Base-by-base conservation (phyloP, 1,140 invertebrate genomes). In the Cataglyphis hispanica region DNA sequence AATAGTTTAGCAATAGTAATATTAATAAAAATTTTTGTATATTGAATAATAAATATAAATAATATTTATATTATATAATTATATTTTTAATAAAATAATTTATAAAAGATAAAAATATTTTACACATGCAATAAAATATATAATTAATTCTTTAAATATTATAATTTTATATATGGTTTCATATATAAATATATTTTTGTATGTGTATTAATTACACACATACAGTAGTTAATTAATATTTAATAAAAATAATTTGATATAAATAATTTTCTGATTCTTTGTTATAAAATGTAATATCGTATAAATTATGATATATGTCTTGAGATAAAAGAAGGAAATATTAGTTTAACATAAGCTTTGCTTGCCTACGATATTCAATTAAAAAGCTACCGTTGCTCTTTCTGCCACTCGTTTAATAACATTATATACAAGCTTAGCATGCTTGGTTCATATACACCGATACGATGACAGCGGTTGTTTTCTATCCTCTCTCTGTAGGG, bases 51-150 rank as follows among this genome's bases (percentile, higher is more conserved):
- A 56, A 11, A 56, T 43, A 63, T 43, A 19, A 22, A 76, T 8
- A 25, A 19, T 46, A 11, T n/a, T 75, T 76, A 13, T 31, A 13
- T 25, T n/a, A 56, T 31, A 11, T 13, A 40, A 76, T 22, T 58
- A 56, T 74, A 25, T 76, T 22, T 43, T 43, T 16, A n/a, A n/a
- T 63, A 31, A 76, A 58, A 16, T 37, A 37, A 56, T 50, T 50
- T 50, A 5, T 16, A 50, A 50, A 50, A 50, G 46, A 31, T 1
- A 61, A 27, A 61, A 61, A 25, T 25, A 61, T 25, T 61, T 25
- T 27, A 1, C 8, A 58, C 3, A 16, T 27, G 11, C 7, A 27
- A 27, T 25, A 60, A 11, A 60, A n/a, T 22, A 56, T 56, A 58
- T 19, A 50, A 50, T 0, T 50, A 50, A 50, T 19, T 50, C 3